Base-by-base conservation (phyloP, 2,113 vertebrate genomes). In the Pseudolaguvia tuberculata region DNA sequence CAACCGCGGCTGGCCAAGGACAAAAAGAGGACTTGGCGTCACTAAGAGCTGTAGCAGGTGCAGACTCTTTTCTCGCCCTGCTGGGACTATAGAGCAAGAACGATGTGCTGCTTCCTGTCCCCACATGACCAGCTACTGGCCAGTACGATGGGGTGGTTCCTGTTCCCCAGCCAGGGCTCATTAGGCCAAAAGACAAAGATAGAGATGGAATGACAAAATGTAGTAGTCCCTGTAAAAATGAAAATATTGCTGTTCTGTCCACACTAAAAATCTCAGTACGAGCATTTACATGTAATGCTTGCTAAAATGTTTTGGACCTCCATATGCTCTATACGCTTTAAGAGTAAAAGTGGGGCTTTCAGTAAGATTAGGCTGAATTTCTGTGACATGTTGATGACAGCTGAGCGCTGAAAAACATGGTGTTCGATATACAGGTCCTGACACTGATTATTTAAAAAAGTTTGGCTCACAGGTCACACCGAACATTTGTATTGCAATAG, bases 31-130 rank as follows among this genome's bases (percentile, higher is more conserved):
- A 81, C 71, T 82, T 80, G 73, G 65, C 61, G 48, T 52, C 48
- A 74, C 65, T 53, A 45, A 78, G 50, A 61, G 69, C 80, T 71
- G 77, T 72, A 79, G 77, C 83, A 84, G 83, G 77, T 84, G 80
- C 76, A 78, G 72, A 76, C 77, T 76, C 78, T 84, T 69, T 74
- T 73, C 77, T 79, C 77, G 77, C 69, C 76, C 78, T 80, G 73
- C 76, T 76, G 79, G 79, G 80, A 75, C 68, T 72, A 72, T 79
- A 55, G 76, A 75, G 77, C 25, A 61, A 25, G 48, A 59, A 79
- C 74, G 20, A 75, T 77, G 68, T 80, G 83, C 70, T 69, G 67
- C 83, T 82, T 84, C 83, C 83, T 84, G 80, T 78, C 78, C 72
- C 78, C 63, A 68, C 74, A 57, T 27, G 58, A 68, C 77, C 69